Evolutionary conservation across 2,888 invertebrate species (phyloP), one percentile per base, ranked within the genome.

Genomic region (Timema podura): DNA sequence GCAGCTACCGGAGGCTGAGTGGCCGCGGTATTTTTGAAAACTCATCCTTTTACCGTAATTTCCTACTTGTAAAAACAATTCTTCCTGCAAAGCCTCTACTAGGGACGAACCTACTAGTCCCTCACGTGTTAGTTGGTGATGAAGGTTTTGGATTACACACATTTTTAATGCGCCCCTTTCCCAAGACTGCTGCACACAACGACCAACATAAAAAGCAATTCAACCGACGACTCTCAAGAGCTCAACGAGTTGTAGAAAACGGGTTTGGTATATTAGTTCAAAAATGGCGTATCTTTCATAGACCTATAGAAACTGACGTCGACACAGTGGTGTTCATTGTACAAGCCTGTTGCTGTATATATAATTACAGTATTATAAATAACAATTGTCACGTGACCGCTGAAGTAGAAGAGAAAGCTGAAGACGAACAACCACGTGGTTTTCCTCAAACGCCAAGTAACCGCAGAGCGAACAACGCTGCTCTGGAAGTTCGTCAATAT

Each of bases 61-160:
- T 70, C 45, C 66, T 59, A 7, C 13, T 13, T 48, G 70, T 45
- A 30, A 70, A 74, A 59, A 67, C 72, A 54, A n/a, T 72, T 65
- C 59, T 74, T 11, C 73, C 73, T 49, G 61, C 65, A 6, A 57
- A 44, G 11, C 44, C 54, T 13, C 48, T 54, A 48, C 68, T 5
- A 11, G 59, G 54, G 13, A 59, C 16, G 45, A 45, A 72, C 69
- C 54, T 57, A 54, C 45, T 70, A 67, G 68, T 74, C 16, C 68
- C 68, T 70, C 72, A 68, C 57, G 73, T 74, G 57, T 71, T 74
- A 70, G 59, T 74, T 48, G 73, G 73, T 57, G 74, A 73, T 48
- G 73, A 73, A 51, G 73, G 73, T 48, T 74, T 74, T 72, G 59
- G 69, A 48, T 64, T 74, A 11, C 68, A 70, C 66, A 59, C 65